Evolutionary conservation across 1,140 invertebrate genomes (phyloP).

Genomic region (Heliconius hewitsoni): DNA sequence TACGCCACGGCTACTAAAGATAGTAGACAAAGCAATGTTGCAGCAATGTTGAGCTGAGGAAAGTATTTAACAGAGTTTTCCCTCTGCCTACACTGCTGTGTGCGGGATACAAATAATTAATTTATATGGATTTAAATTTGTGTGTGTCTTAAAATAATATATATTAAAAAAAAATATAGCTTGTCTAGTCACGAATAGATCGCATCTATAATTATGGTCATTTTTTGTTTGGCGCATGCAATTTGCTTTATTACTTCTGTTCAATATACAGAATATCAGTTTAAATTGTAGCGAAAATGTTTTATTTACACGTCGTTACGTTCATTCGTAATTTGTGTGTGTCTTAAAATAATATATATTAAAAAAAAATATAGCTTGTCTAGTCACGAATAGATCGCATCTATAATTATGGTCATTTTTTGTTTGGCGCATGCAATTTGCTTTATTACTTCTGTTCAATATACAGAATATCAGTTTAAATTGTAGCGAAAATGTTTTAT

Average conservation of each 20-base stretch:
- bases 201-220: constrained; percentile 18
- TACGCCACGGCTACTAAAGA: too few relatives aligned
- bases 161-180: background rate
- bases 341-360: background rate
- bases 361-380: background rate
- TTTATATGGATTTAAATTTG: too few relatives aligned
- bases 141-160: background rate
- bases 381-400: constrained; percentile 18
- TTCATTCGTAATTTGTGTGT: background rate
- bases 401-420: constrained; percentile 25
- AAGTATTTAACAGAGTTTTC: too few relatives aligned
- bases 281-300: constrained; percentile 18
- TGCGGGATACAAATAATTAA: too few relatives aligned
- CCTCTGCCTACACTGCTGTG: too few relatives aligned
- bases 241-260: constrained; percentile 30
- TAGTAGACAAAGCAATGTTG: too few relatives aligned
- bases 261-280: constrained; percentile 24
- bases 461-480: constrained; percentile 24
- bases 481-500: constrained; percentile 9
- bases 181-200: constrained; percentile 18
- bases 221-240: constrained; percentile 24
- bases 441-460: constrained; percentile 29
- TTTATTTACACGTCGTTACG: background rate
- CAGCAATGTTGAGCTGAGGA: too few relatives aligned
- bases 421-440: constrained; percentile 24